Percentiles rank a stretch among this genome's conserved stretches.
Evolutionary conservation across 2,797 vertebrate species (phyloP).

Genomic region (Rhabdophis nuchalis): DNA sequence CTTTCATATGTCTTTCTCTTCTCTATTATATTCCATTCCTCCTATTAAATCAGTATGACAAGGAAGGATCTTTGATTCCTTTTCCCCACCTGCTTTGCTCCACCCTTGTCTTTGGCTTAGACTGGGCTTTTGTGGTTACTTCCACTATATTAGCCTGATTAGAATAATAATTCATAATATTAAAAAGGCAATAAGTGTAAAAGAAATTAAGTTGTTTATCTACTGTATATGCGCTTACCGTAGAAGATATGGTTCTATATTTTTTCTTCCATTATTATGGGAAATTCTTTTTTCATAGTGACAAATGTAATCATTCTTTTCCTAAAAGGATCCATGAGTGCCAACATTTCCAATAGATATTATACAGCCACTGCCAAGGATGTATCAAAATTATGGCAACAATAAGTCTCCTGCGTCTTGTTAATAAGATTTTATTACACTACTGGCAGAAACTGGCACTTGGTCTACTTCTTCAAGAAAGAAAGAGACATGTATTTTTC

Average conservation of each 20-base stretch:
- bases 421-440: slow-evolving; percentile 49
- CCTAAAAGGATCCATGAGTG: slow-evolving; percentile 28
- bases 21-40: not conserved
- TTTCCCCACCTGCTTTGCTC: not conserved
- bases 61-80: not conserved
- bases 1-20: not conserved
- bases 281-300: slow-evolving; percentile 30
- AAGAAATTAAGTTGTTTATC: not conserved
- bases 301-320: slow-evolving; percentile 40
- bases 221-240: no score
- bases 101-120: not conserved
- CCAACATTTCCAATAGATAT: slow-evolving; percentile 45
- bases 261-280: not conserved
- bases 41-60: not conserved
- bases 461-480: slow-evolving; percentile 36
- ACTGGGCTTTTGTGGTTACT: not conserved
- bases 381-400: slow-evolving; percentile 51
- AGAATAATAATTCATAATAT: not conserved
- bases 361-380: slow-evolving; percentile 10
- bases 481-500: slow-evolving; percentile 31
- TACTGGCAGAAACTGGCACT: slow-evolving; percentile 38
- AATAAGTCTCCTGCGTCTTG: slow-evolving; percentile 36
- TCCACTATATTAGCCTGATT: not conserved
- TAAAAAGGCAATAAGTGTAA: not conserved
- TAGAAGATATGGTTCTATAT: not conserved